phyloP scores from a whole-genome alignment of 2,888 invertebrate species.

The Leptinotarsa juncta region DNA sequence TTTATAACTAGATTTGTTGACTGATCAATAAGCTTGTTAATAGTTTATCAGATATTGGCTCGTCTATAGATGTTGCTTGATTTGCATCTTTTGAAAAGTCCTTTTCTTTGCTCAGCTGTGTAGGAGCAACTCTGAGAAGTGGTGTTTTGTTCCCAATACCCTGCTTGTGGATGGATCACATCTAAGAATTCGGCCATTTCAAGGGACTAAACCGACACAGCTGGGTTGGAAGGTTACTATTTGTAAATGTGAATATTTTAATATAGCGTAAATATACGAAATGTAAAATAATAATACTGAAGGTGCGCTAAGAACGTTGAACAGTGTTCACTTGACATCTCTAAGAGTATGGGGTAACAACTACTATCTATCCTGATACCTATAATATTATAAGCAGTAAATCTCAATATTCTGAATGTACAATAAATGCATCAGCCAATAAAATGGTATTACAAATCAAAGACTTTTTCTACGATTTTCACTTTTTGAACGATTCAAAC shows the following conservation, averaged over 20 bases:
- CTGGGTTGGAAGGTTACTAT: slow-evolving; percentile 50
- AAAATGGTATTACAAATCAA: slow-evolving; percentile 63
- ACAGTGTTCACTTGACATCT: slow-evolving; percentile 52
- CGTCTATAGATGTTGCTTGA: slow-evolving; percentile 46
- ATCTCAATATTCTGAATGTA: slow-evolving; percentile 66
- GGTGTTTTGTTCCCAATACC: slow-evolving; percentile 3
- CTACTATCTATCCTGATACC: slow-evolving; percentile 63
- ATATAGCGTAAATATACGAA: slow-evolving; percentile 58
- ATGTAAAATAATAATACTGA: slow-evolving; percentile 54
- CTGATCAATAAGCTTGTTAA: slow-evolving; percentile 60
- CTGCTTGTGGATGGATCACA: background rate
- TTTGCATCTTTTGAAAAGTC: slow-evolving; percentile 33
- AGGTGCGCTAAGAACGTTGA: slow-evolving; percentile 48
- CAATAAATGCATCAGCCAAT: slow-evolving; percentile 68
- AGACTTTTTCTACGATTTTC: background rate
- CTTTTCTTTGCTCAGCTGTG: slow-evolving; percentile 34
- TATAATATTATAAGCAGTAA: slow-evolving; percentile 66
- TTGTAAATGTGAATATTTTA: slow-evolving; percentile 65
- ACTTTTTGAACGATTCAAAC: background rate
- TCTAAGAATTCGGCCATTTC: background rate
- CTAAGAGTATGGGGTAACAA: slow-evolving; percentile 63
- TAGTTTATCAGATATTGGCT: slow-evolving; percentile 57
- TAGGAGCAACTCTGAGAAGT: slow-evolving; percentile 28
- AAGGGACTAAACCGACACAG: slow-evolving; percentile 27
- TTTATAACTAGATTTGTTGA: slow-evolving; percentile 64